A percentile compares a stretch with the other conserved stretches of the same genome.
Evolutionary conservation across 2,888 invertebrate genomes (phyloP).

Genomic region (Abrostola triplasia): DNA sequence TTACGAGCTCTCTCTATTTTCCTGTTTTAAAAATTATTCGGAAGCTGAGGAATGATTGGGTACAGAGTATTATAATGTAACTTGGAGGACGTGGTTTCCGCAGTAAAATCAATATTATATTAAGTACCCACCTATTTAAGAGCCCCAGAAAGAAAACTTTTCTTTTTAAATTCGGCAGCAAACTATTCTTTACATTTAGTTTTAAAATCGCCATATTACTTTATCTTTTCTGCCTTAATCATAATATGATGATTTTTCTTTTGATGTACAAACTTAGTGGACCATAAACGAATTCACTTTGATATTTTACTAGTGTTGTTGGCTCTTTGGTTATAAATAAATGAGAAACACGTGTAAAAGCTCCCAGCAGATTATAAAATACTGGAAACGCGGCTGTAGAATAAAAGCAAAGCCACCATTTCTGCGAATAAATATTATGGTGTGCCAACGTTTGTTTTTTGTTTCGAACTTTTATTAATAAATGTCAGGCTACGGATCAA

Average conservation of each 20-base stretch:
- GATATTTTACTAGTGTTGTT: not conserved
- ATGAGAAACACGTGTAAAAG: not conserved
- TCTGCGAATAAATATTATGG: not conserved
- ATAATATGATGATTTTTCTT: constrained; percentile 3
- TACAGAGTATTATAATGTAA: no score
- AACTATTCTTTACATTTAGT: no score
- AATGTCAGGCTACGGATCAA: constrained; percentile 3
- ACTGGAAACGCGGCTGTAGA: not conserved
- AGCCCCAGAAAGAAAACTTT: no score
- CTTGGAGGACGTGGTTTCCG: no score
- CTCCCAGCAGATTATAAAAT: not conserved
- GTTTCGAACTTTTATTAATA: not conserved
- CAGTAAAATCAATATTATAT: no score
- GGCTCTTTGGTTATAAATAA: not conserved
- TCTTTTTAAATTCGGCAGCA: no score
- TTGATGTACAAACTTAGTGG: no score
- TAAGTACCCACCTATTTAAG: no score
- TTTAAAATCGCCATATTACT: no score
- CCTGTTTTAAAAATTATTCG: no score
- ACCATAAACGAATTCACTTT: not conserved
- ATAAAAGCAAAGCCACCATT: not conserved
- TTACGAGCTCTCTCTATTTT: no score
- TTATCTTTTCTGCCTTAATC: constrained; percentile 4
- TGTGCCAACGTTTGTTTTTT: not conserved
- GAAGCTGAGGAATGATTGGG: no score